Base-by-base conservation (phyloP, 1,140 invertebrate genomes). In the Odontomachus brunneus region DNA sequence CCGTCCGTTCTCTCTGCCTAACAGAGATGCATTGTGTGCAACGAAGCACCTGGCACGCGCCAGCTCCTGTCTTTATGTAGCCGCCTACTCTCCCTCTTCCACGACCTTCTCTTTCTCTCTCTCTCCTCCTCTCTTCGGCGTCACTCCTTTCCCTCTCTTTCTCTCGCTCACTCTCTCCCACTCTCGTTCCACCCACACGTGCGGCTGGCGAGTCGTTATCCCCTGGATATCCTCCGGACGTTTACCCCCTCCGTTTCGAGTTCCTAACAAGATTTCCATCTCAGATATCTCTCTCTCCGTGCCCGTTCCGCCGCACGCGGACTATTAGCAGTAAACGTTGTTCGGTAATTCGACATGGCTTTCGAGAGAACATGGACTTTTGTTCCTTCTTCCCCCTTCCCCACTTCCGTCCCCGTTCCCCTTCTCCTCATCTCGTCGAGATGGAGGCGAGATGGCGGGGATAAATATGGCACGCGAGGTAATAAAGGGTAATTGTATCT, bases 31-130 rank as follows among this genome's bases (percentile, higher is more conserved):
- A 93, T 93, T 93, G 92, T 93, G 86, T 81, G 85, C 91, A 84
- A 84, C 89, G 90, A 91, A 92, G 90, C 92, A 93, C 92, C 92
- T 93, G 92, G 92, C 92, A 93, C 92, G 92, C 90, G 92, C 92
- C 92, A 90, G 88, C 90, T 89, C 89, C 90, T 90, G 90, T 92
- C 91, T 92, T 89, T 91, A 91, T 91, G 89, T 89, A 89, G 76
- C 80, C 88, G 88, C 84, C 87, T 85, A 86, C 85, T 75, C 84
- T 82, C 80, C 62, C 53, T 67, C 59, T 75, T 73, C 38, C 60
- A 24, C 38, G 81, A 51, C 33, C 48, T 59, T 60, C 53, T 14
- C 71, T 48, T 11, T 26, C 60, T 24, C 24, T 51, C 62, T n/a
- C 53, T 12, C 15, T 17, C n/a, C 55, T 24, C 81, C 74, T 29